These are phyloP conservation scores for Macquaria ambigua DNA, from an alignment of 2,113 vertebrate species.

Conservation along the genomic window DNA sequence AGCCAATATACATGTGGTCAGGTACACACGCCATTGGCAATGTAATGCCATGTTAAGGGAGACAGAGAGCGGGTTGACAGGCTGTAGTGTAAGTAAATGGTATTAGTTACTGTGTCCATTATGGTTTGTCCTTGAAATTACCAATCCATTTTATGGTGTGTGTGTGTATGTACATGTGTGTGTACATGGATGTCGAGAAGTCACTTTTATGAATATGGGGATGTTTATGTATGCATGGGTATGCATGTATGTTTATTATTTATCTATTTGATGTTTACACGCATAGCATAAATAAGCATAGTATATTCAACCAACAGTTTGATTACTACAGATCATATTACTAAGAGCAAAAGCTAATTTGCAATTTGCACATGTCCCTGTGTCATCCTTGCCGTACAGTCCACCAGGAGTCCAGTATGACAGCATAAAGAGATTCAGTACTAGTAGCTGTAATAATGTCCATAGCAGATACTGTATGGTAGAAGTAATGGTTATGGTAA, in stretches of 20 bases:
- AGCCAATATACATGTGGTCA: constrained; percentile 1
- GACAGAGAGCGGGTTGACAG: constrained; percentile 40
- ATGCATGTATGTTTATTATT: not conserved
- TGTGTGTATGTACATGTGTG: not conserved
- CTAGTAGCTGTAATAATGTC: constrained; percentile 11
- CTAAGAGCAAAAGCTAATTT: constrained; percentile 1
- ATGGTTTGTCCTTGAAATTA: constrained; percentile 71
- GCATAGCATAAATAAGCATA: not conserved
- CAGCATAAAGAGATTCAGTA: constrained; percentile 5
- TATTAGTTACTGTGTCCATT: constrained; percentile 67
- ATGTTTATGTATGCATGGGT: not conserved
- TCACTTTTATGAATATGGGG: not conserved
- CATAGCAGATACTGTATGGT: not conserved
- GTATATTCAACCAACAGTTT: not conserved
- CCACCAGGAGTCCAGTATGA: not conserved
- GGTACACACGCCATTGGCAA: constrained; percentile 22
- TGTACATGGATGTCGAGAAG: not conserved
- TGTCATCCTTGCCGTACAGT: not conserved
- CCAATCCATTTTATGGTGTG: constrained; percentile 50
- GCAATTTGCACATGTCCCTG: not conserved
- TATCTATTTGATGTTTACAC: not conserved
- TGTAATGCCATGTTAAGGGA: constrained; percentile 68
- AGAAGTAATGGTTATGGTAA: constrained; percentile 44
- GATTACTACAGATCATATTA: not conserved
- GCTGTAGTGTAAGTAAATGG: constrained; percentile 57